Base-by-base conservation (phyloP, 2,888 invertebrate genomes). In the Aproaerema taeniolella region DNA sequence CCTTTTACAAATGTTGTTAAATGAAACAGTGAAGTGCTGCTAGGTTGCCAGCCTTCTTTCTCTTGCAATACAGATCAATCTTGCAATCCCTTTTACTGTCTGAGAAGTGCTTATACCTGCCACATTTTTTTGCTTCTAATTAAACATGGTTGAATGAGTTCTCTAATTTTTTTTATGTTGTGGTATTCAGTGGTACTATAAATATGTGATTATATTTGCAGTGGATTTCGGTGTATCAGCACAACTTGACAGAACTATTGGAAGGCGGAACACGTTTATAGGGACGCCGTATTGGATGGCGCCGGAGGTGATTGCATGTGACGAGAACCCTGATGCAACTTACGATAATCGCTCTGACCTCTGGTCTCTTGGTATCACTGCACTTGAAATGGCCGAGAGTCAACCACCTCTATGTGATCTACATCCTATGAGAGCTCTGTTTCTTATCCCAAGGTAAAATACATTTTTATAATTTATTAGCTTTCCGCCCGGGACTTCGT, bases 151-250 rank as follows among this genome's bases (percentile, higher is more conserved):
- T n/a, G n/a, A n/a, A n/a, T n/a, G n/a, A n/a, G n/a, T n/a, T n/a
- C n/a, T n/a, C n/a, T n/a, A n/a, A n/a, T n/a, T n/a, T n/a, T n/a
- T n/a, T n/a, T n/a, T n/a, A n/a, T n/a, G n/a, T n/a, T n/a, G n/a
- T n/a, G n/a, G n/a, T n/a, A n/a, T n/a, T n/a, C n/a, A n/a, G n/a
- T n/a, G n/a, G n/a, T n/a, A n/a, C n/a, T n/a, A n/a, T n/a, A n/a
- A n/a, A n/a, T n/a, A n/a, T n/a, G n/a, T n/a, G 31, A 37, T 56
- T 39, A 39, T 14, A 31, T 47, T 54, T 75, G 38, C 78, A 94
- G 99, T 99, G 67, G 99, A 99, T 88, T 99, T 99, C 87, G 99
- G 99, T 68, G 99, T 99, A 43, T 98, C 98, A 52, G 99, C 99
- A 52, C 99, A 99, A 86, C 88, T 99, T 71, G 99, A 99, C 88